These are phyloP conservation scores for Spodoptera picta DNA, from an alignment of 2,888 invertebrate species.

Conservation along the genomic window DNA sequence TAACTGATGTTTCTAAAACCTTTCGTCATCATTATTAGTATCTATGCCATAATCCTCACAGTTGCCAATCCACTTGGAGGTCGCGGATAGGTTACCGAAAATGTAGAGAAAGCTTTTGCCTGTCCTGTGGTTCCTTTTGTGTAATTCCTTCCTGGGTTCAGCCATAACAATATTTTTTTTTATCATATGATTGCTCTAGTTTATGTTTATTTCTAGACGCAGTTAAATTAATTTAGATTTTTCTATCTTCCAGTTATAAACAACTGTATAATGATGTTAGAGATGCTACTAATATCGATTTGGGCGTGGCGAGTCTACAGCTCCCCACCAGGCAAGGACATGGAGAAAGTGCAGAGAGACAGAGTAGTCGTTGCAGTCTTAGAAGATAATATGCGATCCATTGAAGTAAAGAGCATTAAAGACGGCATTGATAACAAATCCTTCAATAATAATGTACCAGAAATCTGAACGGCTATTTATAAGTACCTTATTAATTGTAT, in stretches of 20 bases:
- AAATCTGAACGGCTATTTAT: constrained; percentile 21
- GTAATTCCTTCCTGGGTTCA: too few relatives aligned
- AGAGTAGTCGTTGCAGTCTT: constrained; percentile 74
- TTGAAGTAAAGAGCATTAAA: constrained; percentile 60
- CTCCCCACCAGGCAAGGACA: constrained; percentile 70
- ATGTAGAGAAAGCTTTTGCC: too few relatives aligned
- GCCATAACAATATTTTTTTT: too few relatives aligned
- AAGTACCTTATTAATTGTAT: constrained; percentile 5
- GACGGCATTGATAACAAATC: constrained; percentile 69
- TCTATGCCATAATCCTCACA: too few relatives aligned
- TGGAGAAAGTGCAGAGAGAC: constrained; percentile 66
- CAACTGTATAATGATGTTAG: constrained; percentile 90
- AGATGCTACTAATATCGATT: constrained; percentile 91
- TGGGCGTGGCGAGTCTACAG: constrained; percentile 90
- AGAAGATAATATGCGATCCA: constrained; percentile 68
- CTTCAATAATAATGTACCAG: constrained; percentile 54
- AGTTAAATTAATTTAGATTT: background rate
- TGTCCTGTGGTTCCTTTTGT: too few relatives aligned
- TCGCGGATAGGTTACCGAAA: too few relatives aligned
- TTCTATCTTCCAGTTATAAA: constrained; percentile 89
- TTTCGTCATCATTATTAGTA: too few relatives aligned
- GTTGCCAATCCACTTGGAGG: too few relatives aligned
- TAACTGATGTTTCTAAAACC: too few relatives aligned
- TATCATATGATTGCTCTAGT: too few relatives aligned
- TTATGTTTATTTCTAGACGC: background rate